Percentiles rank a stretch among this genome's conserved stretches.
Evolutionary conservation across 2,888 invertebrate species (phyloP).

Genomic region (Pachymerium ferrugineum): DNA sequence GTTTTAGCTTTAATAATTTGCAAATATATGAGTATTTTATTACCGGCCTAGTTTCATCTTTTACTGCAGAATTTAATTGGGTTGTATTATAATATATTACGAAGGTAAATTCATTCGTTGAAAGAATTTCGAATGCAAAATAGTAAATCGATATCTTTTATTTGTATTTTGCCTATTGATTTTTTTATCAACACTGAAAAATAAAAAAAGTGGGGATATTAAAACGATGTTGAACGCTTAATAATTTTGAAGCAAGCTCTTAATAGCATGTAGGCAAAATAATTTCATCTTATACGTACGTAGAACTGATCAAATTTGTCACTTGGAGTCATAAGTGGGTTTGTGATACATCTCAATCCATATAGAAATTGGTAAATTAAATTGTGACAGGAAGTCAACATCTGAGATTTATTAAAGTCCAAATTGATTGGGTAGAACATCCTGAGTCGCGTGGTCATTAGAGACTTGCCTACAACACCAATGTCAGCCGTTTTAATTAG

Average conservation of each 20-base stretch:
- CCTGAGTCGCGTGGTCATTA: conserved; percentile 12
- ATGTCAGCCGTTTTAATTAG: conserved; percentile 30
- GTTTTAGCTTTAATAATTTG: too few species aligned
- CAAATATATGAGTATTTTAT: too few species aligned
- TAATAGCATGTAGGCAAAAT: neutral
- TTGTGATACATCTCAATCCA: neutral
- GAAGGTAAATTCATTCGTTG: too few species aligned
- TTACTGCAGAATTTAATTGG: too few species aligned
- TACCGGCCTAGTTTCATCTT: too few species aligned
- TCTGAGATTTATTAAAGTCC: conserved; percentile 18
- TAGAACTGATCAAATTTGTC: neutral
- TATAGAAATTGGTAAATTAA: conserved; percentile 7
- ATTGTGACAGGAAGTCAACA: conserved; percentile 21
- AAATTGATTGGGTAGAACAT: conserved; percentile 11
- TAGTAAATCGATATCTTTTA: too few species aligned
- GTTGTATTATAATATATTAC: too few species aligned
- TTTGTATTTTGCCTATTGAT: too few species aligned
- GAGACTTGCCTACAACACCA: conserved; percentile 20
- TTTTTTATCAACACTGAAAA: too few species aligned
- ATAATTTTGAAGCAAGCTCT: neutral
- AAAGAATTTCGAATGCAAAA: too few species aligned
- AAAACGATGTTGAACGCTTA: neutral
- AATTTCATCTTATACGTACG: neutral
- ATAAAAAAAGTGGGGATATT: too few species aligned
- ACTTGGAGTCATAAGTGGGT: neutral